Evolutionary conservation across 2,888 invertebrate genomes (phyloP), one percentile per base, ranked within the genome.

Genomic region (Archaeoteleia sp.): DNA sequence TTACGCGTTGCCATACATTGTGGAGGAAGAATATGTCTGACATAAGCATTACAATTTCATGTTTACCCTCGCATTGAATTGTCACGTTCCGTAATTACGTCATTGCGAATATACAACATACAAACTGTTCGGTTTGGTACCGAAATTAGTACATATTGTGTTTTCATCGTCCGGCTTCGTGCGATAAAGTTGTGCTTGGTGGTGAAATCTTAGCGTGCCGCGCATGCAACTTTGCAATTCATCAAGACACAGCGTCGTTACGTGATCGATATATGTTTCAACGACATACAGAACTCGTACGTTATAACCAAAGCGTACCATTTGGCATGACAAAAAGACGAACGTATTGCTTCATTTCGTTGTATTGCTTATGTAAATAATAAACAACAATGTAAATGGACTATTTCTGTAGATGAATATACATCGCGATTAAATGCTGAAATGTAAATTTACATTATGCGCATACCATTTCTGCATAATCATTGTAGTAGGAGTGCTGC

Each of bases 181-280:
- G 66, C 66, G 65, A 71, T 71, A 58, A 71, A 71, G 67, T 65
- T 65, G 65, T 63, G 67, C 66, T 61, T 43, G 57, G 46, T 30
- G 27, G 53, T 45, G 55, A 67, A 65, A 53, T 61, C 63, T 61
- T 65, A 67, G 55, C 67, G 53, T 57, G 67, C 39, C 46, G 54
- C 53, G 68, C 72, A 72, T 68, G 70, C 67, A 69, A 72, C 70
- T 69, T 67, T 53, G 73, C 67, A 72, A 74, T 71, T 74, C 65
- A 70, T 71, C 71, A 72, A 63, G 53, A 65, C 63, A 60, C 54
- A 63, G 43, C 68, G 60, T 68, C 60, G 63, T 68, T 63, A 63
- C 58, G 60, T 63, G 63, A 68, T 68, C 68, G 68, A 68, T 68
- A 63, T 54, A 49, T 60, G 54, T 63, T 60, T 54, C 58, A 46